A percentile compares a stretch with the other conserved stretches of the same genome.
phyloP scores from a whole-genome alignment of 2,113 vertebrate species.

The Triplophysa siluroides region DNA sequence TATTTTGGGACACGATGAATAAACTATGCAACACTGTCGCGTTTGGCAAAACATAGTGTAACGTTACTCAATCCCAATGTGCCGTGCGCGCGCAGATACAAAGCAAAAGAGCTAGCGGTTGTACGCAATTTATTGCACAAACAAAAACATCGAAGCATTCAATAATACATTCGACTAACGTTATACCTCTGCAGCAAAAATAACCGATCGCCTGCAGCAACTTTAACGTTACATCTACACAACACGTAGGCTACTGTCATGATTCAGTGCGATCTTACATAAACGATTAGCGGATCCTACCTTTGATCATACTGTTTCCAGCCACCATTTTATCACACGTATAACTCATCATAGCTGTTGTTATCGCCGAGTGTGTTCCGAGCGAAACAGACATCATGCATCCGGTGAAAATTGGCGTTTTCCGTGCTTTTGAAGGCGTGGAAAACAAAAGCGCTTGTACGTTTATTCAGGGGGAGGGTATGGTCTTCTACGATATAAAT shows the following conservation, averaged over 20 bases:
- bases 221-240: conserved; percentile 17
- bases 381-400: not conserved
- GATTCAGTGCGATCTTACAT: not conserved
- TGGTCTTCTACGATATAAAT: not conserved
- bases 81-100: not conserved
- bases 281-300: not conserved
- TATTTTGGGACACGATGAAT: not conserved
- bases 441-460: not conserved
- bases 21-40: not conserved
- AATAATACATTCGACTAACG: not conserved
- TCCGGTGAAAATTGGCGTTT: conserved; percentile 12
- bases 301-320: not conserved
- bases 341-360: not conserved
- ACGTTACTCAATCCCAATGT: not conserved
- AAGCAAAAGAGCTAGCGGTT: not conserved
- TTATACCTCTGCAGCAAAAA: not conserved
- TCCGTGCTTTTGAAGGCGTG: conserved; percentile 35
- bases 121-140: not conserved
- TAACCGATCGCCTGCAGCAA: not conserved
- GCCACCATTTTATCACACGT: conserved; percentile 5
- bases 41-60: conserved; percentile 1
- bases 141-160: not conserved
- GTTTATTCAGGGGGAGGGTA: conserved; percentile 12
- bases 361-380: not conserved
- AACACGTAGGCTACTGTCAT: not conserved